A percentile compares a stretch with the other conserved stretches of the same genome.
These are phyloP conservation scores for Eurytoma adleriae DNA, from an alignment of 2,888 invertebrate species.

Conservation along the genomic window DNA sequence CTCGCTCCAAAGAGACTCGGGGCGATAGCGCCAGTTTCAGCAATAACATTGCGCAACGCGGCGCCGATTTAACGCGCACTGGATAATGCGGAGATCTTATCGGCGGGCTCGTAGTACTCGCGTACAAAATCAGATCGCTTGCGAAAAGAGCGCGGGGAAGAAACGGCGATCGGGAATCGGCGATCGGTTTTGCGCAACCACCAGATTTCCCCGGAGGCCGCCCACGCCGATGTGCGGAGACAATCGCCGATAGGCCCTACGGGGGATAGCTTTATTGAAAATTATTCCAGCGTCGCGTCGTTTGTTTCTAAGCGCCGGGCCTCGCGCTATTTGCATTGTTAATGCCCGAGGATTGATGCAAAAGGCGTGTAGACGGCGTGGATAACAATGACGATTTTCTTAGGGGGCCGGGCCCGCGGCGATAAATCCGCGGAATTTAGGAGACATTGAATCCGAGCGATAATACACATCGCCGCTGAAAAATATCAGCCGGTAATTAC, in stretches of 20 bases:
- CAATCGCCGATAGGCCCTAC: constrained; percentile 2
- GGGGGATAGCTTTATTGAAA: constrained; percentile 31
- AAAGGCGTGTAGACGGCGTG: neutral
- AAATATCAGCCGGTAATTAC: too few relatives aligned
- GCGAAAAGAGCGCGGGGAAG: neutral
- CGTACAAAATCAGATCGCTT: constrained; percentile 25
- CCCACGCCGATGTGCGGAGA: neutral
- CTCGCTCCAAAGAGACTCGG: too few relatives aligned
- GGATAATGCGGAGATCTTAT: constrained; percentile 20
- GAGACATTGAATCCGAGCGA: neutral
- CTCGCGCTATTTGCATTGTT: constrained; percentile 43
- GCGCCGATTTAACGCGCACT: constrained; percentile 14
- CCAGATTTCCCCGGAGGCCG: neutral
- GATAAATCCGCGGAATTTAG: constrained; percentile 23
- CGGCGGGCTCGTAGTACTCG: neutral
- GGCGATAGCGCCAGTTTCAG: neutral
- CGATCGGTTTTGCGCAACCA: constrained; percentile 9
- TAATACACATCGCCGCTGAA: neutral
- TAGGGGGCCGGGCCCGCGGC: constrained; percentile 2
- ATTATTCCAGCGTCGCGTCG: constrained; percentile 30
- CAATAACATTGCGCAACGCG: constrained; percentile 15
- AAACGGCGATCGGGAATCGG: neutral
- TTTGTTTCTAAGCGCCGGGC: constrained; percentile 26
- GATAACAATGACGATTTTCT: constrained; percentile 4
- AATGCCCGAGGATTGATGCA: constrained; percentile 43